A percentile compares a stretch with the other conserved stretches of the same genome.
Conservation (phyloP, 2,888 invertebrate species). For the Euplexia lucipara region DNA sequence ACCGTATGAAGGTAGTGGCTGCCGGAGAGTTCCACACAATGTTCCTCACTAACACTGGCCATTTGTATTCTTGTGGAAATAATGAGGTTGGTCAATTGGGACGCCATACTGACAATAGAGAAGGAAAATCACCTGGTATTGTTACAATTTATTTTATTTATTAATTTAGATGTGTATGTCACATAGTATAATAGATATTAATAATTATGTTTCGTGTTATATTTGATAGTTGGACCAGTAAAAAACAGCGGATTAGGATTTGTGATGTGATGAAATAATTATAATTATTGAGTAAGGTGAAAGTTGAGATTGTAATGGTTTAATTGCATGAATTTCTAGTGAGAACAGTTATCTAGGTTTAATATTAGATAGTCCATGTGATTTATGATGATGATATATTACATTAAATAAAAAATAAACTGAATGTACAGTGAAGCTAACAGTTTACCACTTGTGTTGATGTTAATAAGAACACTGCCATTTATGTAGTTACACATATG, state of each 20-base stretch:
- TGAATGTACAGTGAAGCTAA: neutral
- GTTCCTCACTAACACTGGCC: slow-evolving; percentile 94
- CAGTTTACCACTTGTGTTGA: neutral
- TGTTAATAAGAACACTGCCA: neutral
- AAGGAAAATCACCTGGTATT: slow-evolving; percentile 82
- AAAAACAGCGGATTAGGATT: neutral
- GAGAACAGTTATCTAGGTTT: neutral
- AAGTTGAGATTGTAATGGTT: slow-evolving; percentile 6
- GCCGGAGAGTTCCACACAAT: slow-evolving; percentile 96
- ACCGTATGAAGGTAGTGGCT: slow-evolving; percentile 90
- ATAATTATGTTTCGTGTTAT: neutral
- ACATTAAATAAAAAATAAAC: neutral
- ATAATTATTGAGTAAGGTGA: slow-evolving; percentile 7
- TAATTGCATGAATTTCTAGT: neutral
- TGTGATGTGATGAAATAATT: slow-evolving; percentile 1
- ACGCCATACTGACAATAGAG: slow-evolving; percentile 81
- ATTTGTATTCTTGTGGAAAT: slow-evolving; percentile 97
- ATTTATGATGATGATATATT: neutral
- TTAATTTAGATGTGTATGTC: slow-evolving; percentile 3
- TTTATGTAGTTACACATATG: neutral
- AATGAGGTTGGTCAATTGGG: slow-evolving; percentile 98
- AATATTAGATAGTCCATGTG: too few species aligned
- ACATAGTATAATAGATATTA: too few species aligned
- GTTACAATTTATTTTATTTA: neutral
- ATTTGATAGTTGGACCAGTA: slow-evolving; percentile 1